A percentile compares a stretch with the other conserved stretches of the same genome.
Conservation (phyloP, 2,797 vertebrate genomes). For the Acipenser ruthenus region DNA sequence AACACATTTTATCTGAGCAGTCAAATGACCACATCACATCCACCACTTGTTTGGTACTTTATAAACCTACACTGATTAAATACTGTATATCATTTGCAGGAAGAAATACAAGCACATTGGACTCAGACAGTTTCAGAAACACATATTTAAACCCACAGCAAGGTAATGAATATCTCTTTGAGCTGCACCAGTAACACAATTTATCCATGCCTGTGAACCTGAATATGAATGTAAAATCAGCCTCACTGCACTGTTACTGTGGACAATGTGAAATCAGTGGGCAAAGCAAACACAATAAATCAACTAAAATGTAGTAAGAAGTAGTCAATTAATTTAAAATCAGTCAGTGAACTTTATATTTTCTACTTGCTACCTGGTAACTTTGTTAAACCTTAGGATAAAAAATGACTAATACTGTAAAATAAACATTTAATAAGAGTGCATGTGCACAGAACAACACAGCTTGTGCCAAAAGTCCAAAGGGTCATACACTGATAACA, state of each 20-base stretch:
- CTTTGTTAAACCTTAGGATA: neutral
- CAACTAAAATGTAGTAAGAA: constrained; percentile 20
- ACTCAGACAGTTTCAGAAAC: neutral
- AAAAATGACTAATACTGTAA: too few relatives aligned
- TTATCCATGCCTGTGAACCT: neutral
- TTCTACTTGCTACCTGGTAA: neutral
- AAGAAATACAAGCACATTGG: too few relatives aligned
- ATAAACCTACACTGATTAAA: too few relatives aligned
- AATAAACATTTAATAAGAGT: too few relatives aligned
- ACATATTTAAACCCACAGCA: neutral
- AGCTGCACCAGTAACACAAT: neutral
- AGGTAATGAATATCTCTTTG: neutral
- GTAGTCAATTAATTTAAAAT: neutral
- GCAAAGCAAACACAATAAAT: constrained; percentile 40
- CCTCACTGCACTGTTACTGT: constrained; percentile 22
- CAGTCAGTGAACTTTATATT: neutral
- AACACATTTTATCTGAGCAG: too few relatives aligned
- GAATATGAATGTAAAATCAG: constrained; percentile 10
- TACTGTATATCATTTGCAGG: too few relatives aligned
- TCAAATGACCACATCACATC: too few relatives aligned
- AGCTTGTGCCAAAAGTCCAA: neutral
- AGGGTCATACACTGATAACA: neutral
- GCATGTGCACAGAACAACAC: neutral
- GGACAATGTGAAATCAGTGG: constrained; percentile 33
- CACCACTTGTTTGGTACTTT: too few relatives aligned